Conservation (phyloP, 2,797 vertebrate genomes). For the Microtus agrestis region DNA sequence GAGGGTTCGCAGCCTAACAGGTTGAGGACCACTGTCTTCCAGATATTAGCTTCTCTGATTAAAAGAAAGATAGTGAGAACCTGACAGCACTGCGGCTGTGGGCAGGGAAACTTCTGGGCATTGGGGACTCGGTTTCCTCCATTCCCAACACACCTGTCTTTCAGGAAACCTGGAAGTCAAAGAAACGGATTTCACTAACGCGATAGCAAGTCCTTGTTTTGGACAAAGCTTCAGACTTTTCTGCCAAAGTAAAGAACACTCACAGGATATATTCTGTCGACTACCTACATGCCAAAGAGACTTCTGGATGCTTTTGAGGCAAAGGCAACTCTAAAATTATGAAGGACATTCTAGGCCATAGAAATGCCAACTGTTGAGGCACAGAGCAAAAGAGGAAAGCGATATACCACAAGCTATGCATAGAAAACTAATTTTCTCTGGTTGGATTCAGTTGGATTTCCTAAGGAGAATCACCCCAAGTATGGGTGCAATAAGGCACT, state of each 20-base stretch:
- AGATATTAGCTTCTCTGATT: background rate
- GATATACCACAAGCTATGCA: background rate
- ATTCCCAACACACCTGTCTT: background rate
- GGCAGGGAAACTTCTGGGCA: background rate
- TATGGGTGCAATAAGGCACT: background rate
- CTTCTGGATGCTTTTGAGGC: conserved; percentile 4
- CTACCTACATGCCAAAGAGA: conserved; percentile 14
- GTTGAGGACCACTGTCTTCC: background rate
- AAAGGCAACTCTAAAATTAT: conserved; percentile 30
- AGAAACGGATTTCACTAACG: background rate
- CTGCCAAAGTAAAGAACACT: background rate
- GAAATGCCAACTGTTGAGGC: background rate
- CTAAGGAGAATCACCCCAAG: background rate
- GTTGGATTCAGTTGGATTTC: background rate
- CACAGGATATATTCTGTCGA: background rate
- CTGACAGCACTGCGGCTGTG: background rate
- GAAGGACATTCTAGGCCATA: background rate
- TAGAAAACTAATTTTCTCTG: background rate
- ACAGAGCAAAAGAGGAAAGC: background rate
- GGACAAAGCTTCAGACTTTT: conserved; percentile 22
- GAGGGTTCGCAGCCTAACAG: background rate
- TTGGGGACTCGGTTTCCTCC: background rate
- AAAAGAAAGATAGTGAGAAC: background rate
- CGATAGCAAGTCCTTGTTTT: background rate
- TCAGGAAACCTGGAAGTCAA: background rate